Conservation (phyloP, 2,113 vertebrate species). For the Semnornis frantzii region DNA sequence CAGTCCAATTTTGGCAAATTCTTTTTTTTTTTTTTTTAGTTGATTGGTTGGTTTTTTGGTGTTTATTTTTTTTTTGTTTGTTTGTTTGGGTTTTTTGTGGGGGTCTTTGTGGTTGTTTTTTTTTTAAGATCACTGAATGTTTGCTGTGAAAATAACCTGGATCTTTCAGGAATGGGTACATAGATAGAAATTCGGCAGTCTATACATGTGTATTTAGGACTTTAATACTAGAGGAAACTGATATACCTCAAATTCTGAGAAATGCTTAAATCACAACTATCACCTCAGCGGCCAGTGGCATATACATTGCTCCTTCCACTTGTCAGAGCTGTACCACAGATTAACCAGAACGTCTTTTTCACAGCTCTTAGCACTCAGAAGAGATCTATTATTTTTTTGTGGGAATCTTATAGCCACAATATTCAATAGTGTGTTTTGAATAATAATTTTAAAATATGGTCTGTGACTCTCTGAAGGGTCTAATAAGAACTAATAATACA, state of each 20-base stretch:
- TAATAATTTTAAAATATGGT: conserved; percentile 12
- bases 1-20: accelerated
- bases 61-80: too few relatives aligned
- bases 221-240: accelerated
- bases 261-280: neutral
- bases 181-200: neutral
- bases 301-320: neutral
- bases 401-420: neutral
- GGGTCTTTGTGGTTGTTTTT: too few relatives aligned
- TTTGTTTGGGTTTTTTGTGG: too few relatives aligned
- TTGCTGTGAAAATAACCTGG: neutral
- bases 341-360: neutral
- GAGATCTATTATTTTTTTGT: neutral
- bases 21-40: too few relatives aligned
- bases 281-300: accelerated
- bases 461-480: neutral
- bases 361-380: neutral
- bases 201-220: neutral
- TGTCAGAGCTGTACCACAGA: neutral
- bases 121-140: neutral
- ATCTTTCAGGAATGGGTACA: neutral
- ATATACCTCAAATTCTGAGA: neutral
- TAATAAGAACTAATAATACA: neutral
- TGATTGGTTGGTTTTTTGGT: neutral
- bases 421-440: neutral